Conservation (phyloP, 2,113 vertebrate genomes). For the Otolemur garnettii region DNA sequence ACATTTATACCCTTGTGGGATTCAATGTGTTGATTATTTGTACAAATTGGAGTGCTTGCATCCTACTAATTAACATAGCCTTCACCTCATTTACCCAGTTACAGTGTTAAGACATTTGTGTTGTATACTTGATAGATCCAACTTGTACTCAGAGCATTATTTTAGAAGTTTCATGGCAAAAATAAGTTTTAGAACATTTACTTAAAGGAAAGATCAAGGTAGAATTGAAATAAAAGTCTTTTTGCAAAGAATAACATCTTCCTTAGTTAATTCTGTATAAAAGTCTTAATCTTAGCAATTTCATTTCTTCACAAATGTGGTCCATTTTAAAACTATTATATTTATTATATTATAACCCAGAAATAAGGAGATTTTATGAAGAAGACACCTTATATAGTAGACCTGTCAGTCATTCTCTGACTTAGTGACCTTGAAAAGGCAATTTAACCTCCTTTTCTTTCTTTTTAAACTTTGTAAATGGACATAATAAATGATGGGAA, state of each 20-base stretch:
- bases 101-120: too few species aligned
- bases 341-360: neutral
- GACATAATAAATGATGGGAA: neutral
- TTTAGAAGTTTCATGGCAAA: conserved; percentile 58
- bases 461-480: conserved; percentile 4
- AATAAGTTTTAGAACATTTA: conserved; percentile 53
- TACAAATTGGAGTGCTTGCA: too few species aligned
- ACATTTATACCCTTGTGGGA: too few species aligned
- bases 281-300: neutral
- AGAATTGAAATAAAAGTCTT: neutral
- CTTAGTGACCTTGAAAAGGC: neutral
- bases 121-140: too few species aligned
- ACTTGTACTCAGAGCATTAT: neutral
- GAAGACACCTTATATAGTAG: neutral
- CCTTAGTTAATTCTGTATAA: neutral
- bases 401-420: neutral
- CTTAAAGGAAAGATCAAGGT: neutral
- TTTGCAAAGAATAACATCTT: neutral
- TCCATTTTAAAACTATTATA: neutral
- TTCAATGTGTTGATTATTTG: too few species aligned
- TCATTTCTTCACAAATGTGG: neutral
- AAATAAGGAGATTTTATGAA: neutral
- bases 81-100: too few species aligned
- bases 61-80: too few species aligned
- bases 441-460: neutral